Evolutionary conservation across 35 echinoderm and acorn worm genomes (phyloP), one percentile per base, ranked within the genome.

Genomic region (Nesometra sesokonis): DNA sequence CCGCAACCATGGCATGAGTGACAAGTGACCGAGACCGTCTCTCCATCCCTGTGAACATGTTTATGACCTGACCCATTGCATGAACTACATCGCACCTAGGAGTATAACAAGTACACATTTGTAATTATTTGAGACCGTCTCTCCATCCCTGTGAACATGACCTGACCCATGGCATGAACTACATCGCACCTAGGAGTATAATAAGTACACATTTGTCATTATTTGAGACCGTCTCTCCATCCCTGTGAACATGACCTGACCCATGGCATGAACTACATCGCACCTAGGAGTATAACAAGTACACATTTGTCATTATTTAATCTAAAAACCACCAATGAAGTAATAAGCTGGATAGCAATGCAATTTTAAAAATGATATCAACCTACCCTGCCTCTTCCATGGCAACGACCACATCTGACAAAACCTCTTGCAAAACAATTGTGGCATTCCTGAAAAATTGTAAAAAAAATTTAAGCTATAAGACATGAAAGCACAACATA

Each of bases 371-470:
- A 78, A 27, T 32, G 27, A 78, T 8, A 78, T 32, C 27, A 30
- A 21, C 85, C 88, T 86, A 94, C 93, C 93, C 35, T 84, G 29
- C 93, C 93, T 46, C 93, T 79, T 36, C 93, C 93, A 77, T 88
- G 82, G 36, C 93, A 94, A 40, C 87, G 81, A 39, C 85, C 85
- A 78, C 93, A 94, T 34, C 83, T 57, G n/a, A 91, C 80, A 88
- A 94, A 94, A 5, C 93, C 93, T 33, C 82, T 76, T 35, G 89
- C 85, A 38, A 32, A 80, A 33, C 93, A 94, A 3, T 77, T 82
- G 47, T 91, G 89, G 79, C 93, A 94, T 23, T 30, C 37, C 93
- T 94, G 77, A 34, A 86, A 86, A 29, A 33, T 81, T 38, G 84
- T 15, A 29, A 39, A 2, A 29, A 1, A 76, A 82, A 32, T 31